Conservation (phyloP, 2,797 vertebrate species). For the Cuniculus paca region DNA sequence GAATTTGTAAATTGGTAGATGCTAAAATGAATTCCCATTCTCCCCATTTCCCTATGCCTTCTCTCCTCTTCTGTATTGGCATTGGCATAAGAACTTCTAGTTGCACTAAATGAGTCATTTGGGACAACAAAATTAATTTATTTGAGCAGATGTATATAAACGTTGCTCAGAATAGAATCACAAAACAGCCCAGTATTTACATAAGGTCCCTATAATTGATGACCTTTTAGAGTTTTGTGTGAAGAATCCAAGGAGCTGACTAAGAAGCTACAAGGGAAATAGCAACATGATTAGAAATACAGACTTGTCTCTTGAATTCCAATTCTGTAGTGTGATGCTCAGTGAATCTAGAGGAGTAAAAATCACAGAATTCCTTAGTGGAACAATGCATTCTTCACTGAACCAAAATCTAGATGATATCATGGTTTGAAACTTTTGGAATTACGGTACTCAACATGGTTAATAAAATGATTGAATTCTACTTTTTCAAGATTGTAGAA, state of each 20-base stretch:
- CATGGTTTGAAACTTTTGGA: background rate
- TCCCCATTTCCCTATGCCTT: slow-evolving; percentile 20
- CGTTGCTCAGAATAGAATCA: slow-evolving; percentile 80
- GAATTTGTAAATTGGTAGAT: slow-evolving; percentile 18
- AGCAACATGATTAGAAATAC: slow-evolving; percentile 75
- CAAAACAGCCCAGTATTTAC: slow-evolving; percentile 81
- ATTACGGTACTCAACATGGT: background rate
- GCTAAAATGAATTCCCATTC: slow-evolving; percentile 55
- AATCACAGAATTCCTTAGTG: background rate
- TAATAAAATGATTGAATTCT: background rate
- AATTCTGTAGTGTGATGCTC: background rate
- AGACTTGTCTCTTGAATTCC: slow-evolving; percentile 61
- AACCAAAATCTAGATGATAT: background rate
- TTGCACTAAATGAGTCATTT: slow-evolving; percentile 78
- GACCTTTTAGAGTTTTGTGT: slow-evolving; percentile 79
- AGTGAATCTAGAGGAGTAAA: background rate
- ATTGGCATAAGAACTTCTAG: slow-evolving; percentile 69
- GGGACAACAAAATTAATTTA: slow-evolving; percentile 83
- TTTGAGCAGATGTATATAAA: slow-evolving; percentile 83
- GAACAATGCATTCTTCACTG: background rate
- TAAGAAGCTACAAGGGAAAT: slow-evolving; percentile 76
- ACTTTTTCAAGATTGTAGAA: background rate
- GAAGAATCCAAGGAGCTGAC: slow-evolving; percentile 65
- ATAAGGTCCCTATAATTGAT: slow-evolving; percentile 80
- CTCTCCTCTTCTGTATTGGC: slow-evolving; percentile 69